These are phyloP conservation scores for Colinus virginianus DNA, from an alignment of 2,113 vertebrate genomes.

Conservation along the genomic window DNA sequence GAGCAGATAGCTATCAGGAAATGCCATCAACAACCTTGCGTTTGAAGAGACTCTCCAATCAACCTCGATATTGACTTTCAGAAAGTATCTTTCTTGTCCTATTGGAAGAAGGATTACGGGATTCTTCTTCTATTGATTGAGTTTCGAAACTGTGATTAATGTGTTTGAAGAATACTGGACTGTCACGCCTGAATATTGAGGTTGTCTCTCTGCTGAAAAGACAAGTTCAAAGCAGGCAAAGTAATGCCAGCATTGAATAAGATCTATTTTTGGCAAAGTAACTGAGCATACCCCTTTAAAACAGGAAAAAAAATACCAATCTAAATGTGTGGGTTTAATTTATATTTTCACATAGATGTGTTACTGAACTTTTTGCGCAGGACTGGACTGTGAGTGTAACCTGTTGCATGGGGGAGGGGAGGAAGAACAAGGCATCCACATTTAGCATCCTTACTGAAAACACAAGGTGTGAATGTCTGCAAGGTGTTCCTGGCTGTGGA, in stretches of 20 bases:
- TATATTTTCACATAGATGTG: background rate
- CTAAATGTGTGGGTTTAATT: background rate
- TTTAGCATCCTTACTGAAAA: background rate
- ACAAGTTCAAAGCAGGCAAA: background rate
- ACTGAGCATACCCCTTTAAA: background rate
- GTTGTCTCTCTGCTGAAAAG: background rate
- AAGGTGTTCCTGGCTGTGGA: background rate
- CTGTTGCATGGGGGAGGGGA: background rate
- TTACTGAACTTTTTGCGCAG: background rate
- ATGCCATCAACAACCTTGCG: background rate
- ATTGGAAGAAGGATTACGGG: constrained; percentile 17
- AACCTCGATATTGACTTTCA: background rate
- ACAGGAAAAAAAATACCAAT: background rate
- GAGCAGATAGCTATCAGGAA: background rate
- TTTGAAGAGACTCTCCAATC: background rate
- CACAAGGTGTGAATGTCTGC: accelerated
- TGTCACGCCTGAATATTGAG: background rate
- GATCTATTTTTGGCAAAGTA: background rate
- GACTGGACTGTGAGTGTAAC: background rate
- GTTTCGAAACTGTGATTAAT: background rate
- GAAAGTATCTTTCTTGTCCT: background rate
- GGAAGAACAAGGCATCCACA: background rate
- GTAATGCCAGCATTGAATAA: background rate
- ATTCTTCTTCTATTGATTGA: background rate
- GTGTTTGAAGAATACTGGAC: background rate